phyloP scores from a whole-genome alignment of 2,888 invertebrate species.

The Limnephilus rhombicus region DNA sequence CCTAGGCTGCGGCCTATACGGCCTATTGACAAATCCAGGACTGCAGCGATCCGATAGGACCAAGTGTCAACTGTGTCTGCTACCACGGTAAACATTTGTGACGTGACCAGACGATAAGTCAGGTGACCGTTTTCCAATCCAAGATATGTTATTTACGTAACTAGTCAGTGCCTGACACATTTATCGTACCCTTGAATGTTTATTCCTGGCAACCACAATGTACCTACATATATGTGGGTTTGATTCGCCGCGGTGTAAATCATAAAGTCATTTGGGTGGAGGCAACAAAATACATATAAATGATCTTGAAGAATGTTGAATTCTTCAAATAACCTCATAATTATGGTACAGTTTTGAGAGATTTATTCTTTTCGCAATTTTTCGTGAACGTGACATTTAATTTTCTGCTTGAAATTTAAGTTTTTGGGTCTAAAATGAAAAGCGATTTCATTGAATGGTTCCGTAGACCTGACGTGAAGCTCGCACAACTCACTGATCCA shows the following conservation, averaged over 20 bases:
- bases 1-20: too few species aligned
- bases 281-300: too few species aligned
- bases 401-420: too few species aligned
- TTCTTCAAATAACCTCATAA: neutral
- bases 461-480: too few species aligned
- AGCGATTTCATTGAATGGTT: too few species aligned
- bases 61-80: neutral
- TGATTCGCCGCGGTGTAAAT: neutral
- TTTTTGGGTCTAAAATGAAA: too few species aligned
- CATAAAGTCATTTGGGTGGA: neutral
- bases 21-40: too few species aligned
- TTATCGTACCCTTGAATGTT: neutral
- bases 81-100: neutral
- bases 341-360: too few species aligned
- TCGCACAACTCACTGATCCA: too few species aligned
- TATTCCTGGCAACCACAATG: neutral
- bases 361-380: neutral
- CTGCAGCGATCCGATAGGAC: neutral
- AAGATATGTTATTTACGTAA: neutral
- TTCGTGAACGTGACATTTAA: neutral
- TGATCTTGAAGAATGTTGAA: neutral
- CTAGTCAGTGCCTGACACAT: neutral
- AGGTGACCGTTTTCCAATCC: neutral
- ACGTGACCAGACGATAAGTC: neutral
- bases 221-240: neutral